These are phyloP conservation scores for Arnoldichthys spilopterus DNA, from an alignment of 2,797 vertebrate genomes.

Conservation along the genomic window DNA sequence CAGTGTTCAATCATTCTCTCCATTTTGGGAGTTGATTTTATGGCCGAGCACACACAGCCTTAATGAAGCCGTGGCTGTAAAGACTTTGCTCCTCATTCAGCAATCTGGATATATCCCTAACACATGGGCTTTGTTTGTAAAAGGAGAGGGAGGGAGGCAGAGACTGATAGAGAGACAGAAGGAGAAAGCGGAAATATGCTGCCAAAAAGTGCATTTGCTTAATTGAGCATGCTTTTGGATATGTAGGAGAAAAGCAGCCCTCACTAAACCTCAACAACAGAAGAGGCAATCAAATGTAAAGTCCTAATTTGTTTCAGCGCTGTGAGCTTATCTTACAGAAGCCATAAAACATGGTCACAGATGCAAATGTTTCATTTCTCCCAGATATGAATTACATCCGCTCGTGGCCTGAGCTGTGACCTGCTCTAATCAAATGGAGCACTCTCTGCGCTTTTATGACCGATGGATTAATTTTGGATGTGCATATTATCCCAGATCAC, in stretches of 20 bases:
- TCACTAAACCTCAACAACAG: slow-evolving; percentile 67
- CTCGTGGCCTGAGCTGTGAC: slow-evolving; percentile 26
- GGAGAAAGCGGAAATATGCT: slow-evolving; percentile 48
- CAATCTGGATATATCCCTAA: background rate
- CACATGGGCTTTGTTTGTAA: background rate
- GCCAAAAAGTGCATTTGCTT: slow-evolving; percentile 63
- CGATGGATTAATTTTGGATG: slow-evolving; percentile 39
- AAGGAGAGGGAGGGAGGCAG: background rate
- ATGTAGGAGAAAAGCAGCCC: slow-evolving; percentile 59
- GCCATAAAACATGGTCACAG: slow-evolving; percentile 47
- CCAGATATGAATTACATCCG: slow-evolving; percentile 35
- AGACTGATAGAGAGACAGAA: background rate
- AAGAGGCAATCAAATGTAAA: slow-evolving; percentile 62
- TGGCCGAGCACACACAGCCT: slow-evolving; percentile 14
- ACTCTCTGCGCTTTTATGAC: slow-evolving; percentile 11
- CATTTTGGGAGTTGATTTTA: slow-evolving; percentile 16
- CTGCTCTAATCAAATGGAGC: slow-evolving; percentile 44
- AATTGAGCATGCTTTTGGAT: slow-evolving; percentile 65
- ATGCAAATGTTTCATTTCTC: slow-evolving; percentile 33
- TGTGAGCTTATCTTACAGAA: slow-evolving; percentile 61
- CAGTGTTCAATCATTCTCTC: background rate
- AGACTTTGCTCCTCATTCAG: background rate
- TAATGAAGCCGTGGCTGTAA: background rate
- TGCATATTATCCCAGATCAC: slow-evolving; percentile 24
- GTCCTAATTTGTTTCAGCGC: slow-evolving; percentile 62